These are phyloP conservation scores for Meta bourneti DNA, from an alignment of 2,888 invertebrate species.

Conservation along the genomic window DNA sequence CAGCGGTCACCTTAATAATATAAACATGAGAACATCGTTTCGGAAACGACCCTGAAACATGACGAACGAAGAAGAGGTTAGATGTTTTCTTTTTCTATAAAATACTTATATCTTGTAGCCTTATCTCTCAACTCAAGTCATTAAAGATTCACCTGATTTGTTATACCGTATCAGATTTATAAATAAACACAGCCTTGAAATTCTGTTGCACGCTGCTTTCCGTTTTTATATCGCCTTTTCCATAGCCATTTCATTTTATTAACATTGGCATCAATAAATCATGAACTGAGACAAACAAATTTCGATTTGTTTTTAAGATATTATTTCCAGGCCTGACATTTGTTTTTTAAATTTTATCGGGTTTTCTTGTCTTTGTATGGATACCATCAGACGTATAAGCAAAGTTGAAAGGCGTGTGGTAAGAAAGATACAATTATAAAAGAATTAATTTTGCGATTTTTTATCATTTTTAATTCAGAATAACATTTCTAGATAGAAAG, in stretches of 20 bases:
- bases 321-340: neutral
- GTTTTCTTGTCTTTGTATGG: slow-evolving; percentile 28
- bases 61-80: slow-evolving; percentile 55
- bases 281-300: neutral
- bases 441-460: too few relatives aligned
- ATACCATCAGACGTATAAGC: slow-evolving; percentile 70
- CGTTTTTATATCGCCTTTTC: neutral
- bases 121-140: neutral
- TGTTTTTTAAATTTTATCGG: neutral
- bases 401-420: slow-evolving; percentile 74
- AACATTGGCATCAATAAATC: neutral
- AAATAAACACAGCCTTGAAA: slow-evolving; percentile 54
- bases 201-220: neutral
- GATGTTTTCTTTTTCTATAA: neutral
- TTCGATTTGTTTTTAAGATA: neutral
- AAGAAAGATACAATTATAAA: slow-evolving; percentile 3
- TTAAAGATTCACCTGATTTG: slow-evolving; percentile 1
- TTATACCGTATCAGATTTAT: slow-evolving; percentile 20
- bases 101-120: neutral
- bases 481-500: too few relatives aligned
- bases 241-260: neutral
- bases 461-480: too few relatives aligned
- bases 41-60: neutral
- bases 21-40: slow-evolving; percentile 1
- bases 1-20: slow-evolving; percentile 15